Percentiles rank a stretch among this genome's conserved stretches.
Evolutionary conservation across 2,113 vertebrate genomes (phyloP).

Genomic region (Anguilla rostrata): DNA sequence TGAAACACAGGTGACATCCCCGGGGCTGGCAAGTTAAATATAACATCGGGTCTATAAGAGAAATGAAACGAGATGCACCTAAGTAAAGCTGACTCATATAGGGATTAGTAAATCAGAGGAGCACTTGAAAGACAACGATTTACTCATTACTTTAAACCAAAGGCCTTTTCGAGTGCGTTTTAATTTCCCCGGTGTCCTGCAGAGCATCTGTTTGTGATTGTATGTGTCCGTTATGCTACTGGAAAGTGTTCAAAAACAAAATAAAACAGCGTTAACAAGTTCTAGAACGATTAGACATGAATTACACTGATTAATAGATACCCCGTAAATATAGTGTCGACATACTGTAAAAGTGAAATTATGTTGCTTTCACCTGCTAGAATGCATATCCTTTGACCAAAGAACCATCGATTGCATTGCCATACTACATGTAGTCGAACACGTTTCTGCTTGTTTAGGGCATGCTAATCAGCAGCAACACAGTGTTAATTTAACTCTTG

Average conservation of each 20-base stretch:
- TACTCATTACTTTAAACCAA: neutral
- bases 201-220: neutral
- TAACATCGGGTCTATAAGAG: slow-evolving; percentile 24
- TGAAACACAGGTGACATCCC: slow-evolving; percentile 23
- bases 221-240: neutral
- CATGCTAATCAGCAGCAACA: neutral
- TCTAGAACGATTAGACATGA: no score
- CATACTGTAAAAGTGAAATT: no score
- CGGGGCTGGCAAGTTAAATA: slow-evolving; percentile 24
- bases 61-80: slow-evolving; percentile 19
- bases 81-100: slow-evolving; percentile 17
- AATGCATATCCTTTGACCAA: neutral
- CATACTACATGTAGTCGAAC: neutral
- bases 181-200: neutral
- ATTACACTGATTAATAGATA: no score
- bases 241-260: neutral
- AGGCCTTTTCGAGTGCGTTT: neutral
- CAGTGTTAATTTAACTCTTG: no score
- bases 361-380: neutral
- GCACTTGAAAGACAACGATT: slow-evolving; percentile 1
- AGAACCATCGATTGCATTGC: neutral
- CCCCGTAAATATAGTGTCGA: no score
- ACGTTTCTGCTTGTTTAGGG: no score
- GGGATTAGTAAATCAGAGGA: slow-evolving; percentile 14
- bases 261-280: no score